Base-by-base conservation (phyloP, 2,113 vertebrate genomes). In the Myodes glareolus region DNA sequence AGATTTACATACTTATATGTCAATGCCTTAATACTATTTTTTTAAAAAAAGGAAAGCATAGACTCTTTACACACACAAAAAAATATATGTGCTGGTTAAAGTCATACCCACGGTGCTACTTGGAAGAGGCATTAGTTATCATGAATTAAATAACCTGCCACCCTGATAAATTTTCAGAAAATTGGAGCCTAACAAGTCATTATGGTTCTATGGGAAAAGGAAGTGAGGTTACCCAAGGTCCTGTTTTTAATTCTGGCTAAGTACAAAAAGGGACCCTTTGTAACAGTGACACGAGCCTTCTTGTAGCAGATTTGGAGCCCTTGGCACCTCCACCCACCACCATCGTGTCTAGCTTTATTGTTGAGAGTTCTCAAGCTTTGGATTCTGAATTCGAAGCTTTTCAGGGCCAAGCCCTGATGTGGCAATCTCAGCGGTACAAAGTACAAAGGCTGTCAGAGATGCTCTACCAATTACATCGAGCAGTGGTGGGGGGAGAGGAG, bases 331-430 rank as follows among this genome's bases (percentile, higher is more conserved):
- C 76, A 73, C 61, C 90, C 75, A 73, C 68, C 39, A 55, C 39
- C 36, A 85, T 70, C 89, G 23, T 36, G 85, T 73, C 90, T 95
- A 63, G 75, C 82, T 96, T 97, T 90, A 72, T 94, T 97, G 82
- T 96, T 90, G 70, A 50, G n/a, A 77, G 45, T 67, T 77, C 75
- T 88, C 36, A 81, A 95, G 86, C 80, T 96, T 96, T 80, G 36
- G 91, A 87, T 96, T 93, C 95, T 95, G 93, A 96, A 94, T 90
- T 85, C 39, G 88, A 77, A 97, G 92, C 77, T 96, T 80, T 95
- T 97, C 39, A 33, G 88, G 42, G 77, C 89, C 80, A 95, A 70
- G 63, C 88, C 45, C 67, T 92, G 88, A 88, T 84, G 45, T 1
- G 7, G 52, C 29, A 92, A 33, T 95, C 92, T 96, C 90, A 93